A percentile compares a stretch with the other conserved stretches of the same genome.
Conservation (phyloP, 2,888 invertebrate genomes). For the Pseudococcus longispinus region DNA sequence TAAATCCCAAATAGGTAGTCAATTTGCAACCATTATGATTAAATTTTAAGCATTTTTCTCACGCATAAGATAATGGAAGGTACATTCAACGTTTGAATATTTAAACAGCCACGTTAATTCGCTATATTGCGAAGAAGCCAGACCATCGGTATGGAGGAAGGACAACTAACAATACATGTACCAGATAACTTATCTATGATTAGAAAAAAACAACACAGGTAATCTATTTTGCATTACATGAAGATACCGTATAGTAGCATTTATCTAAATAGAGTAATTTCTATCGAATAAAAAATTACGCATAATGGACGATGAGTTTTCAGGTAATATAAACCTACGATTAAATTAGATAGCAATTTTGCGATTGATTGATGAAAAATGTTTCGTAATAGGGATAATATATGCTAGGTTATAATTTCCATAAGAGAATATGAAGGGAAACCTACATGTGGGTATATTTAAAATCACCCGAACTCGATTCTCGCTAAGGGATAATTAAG, state of each 20-base stretch:
- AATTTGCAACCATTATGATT: not conserved
- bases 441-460: not conserved
- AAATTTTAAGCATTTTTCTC: conserved; percentile 10
- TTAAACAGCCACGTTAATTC: not conserved
- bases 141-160: not conserved
- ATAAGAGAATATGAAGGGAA: not conserved
- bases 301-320: conserved; percentile 1
- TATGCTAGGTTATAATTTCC: not conserved
- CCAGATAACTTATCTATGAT: not conserved
- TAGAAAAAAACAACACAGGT: not conserved
- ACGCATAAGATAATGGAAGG: not conserved
- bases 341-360: not conserved
- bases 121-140: not conserved
- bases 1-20: not conserved
- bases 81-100: not conserved
- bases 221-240: not conserved
- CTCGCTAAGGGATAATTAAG: conserved; percentile 26
- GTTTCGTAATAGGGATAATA: not conserved
- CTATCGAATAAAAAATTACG: not conserved
- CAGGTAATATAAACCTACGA: not conserved
- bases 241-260: not conserved
- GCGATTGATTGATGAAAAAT: conserved; percentile 19
- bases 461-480: conserved; percentile 2
- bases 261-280: conserved; percentile 19
- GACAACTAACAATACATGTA: not conserved